These are phyloP conservation scores for Diaprepes abbreviatus DNA, from an alignment of 2,888 invertebrate genomes.

Conservation along the genomic window DNA sequence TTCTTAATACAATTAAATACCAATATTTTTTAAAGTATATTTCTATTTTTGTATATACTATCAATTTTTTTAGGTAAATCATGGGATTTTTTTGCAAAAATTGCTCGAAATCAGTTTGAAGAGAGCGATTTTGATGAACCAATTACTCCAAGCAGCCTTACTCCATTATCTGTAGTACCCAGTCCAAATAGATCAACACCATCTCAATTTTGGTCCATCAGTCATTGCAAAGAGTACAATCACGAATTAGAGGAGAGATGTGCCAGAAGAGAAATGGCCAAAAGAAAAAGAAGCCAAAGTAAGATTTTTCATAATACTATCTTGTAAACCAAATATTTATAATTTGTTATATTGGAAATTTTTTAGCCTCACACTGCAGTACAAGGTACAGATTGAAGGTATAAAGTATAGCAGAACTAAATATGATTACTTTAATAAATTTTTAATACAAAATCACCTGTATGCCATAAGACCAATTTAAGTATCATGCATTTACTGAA, in stretches of 20 bases:
- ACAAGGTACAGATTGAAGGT: too few relatives aligned
- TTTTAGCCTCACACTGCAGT: too few relatives aligned
- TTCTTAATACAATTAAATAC: too few relatives aligned
- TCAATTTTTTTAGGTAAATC: conserved; percentile 5
- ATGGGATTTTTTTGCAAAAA: conserved; percentile 23
- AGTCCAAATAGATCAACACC: neutral
- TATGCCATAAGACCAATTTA: too few relatives aligned
- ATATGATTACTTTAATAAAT: too few relatives aligned
- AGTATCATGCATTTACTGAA: too few relatives aligned
- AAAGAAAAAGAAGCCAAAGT: neutral
- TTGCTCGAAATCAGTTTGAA: neutral
- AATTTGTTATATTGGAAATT: too few relatives aligned
- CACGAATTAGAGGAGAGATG: neutral
- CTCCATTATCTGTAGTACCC: neutral
- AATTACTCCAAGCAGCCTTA: neutral
- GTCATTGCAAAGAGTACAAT: conserved; percentile 4
- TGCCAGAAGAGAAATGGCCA: conserved; percentile 2
- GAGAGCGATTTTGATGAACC: conserved; percentile 1
- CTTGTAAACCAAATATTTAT: too few relatives aligned
- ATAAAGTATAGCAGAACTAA: too few relatives aligned
- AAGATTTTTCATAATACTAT: neutral
- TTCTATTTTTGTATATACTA: too few relatives aligned
- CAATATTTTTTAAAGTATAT: too few relatives aligned
- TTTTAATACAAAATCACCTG: too few relatives aligned
- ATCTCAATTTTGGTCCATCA: conserved; percentile 8